These are phyloP conservation scores for Copidosoma aretas DNA, from an alignment of 2,888 invertebrate species.

Conservation along the genomic window DNA sequence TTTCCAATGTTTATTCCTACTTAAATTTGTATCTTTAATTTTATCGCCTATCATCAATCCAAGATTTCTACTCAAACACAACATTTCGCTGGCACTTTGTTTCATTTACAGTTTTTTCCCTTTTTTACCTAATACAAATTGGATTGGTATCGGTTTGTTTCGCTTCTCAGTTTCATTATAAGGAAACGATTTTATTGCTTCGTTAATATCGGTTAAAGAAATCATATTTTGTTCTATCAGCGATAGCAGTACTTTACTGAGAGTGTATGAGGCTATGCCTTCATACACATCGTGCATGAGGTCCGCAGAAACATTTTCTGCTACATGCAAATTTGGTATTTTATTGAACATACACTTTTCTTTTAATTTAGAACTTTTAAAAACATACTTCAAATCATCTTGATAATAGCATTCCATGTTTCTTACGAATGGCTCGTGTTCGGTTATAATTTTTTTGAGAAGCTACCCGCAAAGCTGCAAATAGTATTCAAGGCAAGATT, in stretches of 20 bases:
- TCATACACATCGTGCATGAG: slow-evolving; percentile 33
- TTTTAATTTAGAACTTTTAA: slow-evolving; percentile 26
- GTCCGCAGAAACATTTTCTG: slow-evolving; percentile 34
- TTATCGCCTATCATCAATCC: no score
- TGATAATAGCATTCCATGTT: slow-evolving; percentile 21
- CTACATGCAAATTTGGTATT: slow-evolving; percentile 32
- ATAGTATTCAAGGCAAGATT: slow-evolving; percentile 33
- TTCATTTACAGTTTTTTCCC: no score
- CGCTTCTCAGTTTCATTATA: no score
- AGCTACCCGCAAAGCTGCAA: slow-evolving; percentile 34
- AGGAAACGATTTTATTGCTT: no score
- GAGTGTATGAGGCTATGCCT: slow-evolving; percentile 18
- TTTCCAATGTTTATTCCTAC: no score
- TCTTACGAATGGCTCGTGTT: slow-evolving; percentile 11
- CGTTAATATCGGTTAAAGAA: background rate
- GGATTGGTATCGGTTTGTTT: no score
- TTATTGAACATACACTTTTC: slow-evolving; percentile 35
- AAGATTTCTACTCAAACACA: no score
- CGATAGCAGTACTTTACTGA: slow-evolving; percentile 20
- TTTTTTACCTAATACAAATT: no score
- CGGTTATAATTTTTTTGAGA: slow-evolving; percentile 21
- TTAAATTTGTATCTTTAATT: no score
- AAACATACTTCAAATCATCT: slow-evolving; percentile 23
- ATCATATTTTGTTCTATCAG: slow-evolving; percentile 16
- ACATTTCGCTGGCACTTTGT: no score